Conservation (phyloP, 2,797 vertebrate species). For the Capromys pilorides region DNA sequence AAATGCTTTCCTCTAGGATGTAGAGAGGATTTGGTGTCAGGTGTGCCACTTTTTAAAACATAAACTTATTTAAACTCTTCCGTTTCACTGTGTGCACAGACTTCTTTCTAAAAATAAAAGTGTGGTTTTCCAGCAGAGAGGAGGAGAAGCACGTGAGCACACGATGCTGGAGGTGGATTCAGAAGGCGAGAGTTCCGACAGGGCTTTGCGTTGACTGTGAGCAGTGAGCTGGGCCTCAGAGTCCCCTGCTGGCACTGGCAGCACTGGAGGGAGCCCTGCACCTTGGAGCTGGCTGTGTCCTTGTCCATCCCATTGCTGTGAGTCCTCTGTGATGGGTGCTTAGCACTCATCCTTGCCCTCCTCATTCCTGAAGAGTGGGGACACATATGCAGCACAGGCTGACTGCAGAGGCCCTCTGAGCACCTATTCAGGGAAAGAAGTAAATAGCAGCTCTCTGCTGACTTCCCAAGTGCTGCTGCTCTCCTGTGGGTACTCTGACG, state of each 20-base stretch:
- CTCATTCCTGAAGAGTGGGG: not conserved
- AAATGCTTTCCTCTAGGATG: not conserved
- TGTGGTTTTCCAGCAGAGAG: not conserved
- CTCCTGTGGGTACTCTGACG: not conserved
- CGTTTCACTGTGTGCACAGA: not conserved
- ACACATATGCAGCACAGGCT: rapidly evolving
- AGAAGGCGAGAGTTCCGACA: not conserved
- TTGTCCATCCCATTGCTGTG: not conserved
- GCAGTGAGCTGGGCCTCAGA: not conserved
- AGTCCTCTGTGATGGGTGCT: not conserved
- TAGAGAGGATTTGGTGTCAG: not conserved
- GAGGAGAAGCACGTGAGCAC: not conserved
- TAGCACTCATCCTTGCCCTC: not conserved
- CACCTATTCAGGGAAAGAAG: not conserved
- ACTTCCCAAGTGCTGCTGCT: too few species aligned
- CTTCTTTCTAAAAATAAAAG: constrained; percentile 50
- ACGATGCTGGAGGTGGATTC: not conserved
- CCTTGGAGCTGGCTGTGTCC: not conserved
- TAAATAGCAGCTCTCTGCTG: not conserved
- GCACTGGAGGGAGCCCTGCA: not conserved
- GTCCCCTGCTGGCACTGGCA: not conserved
- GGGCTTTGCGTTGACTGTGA: not conserved
- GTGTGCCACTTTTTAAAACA: not conserved
- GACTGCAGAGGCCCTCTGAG: not conserved
- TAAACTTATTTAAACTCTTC: constrained; percentile 24